Evolutionary conservation across 2,888 invertebrate genomes (phyloP).

Genomic region (Micropterix aruncella): DNA sequence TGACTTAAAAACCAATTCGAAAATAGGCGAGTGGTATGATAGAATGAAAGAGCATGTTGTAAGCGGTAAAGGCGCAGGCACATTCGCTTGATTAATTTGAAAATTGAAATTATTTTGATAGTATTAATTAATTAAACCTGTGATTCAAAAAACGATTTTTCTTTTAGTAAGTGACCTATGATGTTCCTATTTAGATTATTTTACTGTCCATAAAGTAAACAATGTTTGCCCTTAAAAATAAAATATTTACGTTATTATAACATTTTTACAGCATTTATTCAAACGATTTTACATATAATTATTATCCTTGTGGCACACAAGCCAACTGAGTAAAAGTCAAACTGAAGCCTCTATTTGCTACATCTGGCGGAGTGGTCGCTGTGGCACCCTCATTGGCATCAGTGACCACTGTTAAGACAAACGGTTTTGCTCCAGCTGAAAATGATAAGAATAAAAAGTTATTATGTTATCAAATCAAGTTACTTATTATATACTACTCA

Average conservation of each 20-base stretch:
- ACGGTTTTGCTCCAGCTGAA: slow-evolving; percentile 51
- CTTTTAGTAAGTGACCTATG: no score
- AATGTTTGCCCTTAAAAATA: background rate
- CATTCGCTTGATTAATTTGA: no score
- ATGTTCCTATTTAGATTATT: no score
- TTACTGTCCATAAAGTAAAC: no score
- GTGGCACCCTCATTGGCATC: slow-evolving; percentile 41
- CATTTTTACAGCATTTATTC: no score
- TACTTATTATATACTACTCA: no score
- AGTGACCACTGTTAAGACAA: slow-evolving; percentile 59
- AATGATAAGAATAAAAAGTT: no score
- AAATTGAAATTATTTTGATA: no score
- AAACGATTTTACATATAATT: background rate
- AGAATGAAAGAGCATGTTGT: slow-evolving; percentile 38
- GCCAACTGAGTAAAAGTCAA: slow-evolving; percentile 52
- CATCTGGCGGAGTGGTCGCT: slow-evolving; percentile 35
- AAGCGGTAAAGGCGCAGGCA: background rate
- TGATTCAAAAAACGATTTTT: no score
- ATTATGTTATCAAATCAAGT: no score
- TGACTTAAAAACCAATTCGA: slow-evolving; percentile 61
- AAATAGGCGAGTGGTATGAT: slow-evolving; percentile 66
- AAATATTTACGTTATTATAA: slow-evolving; percentile 1
- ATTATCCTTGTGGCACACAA: slow-evolving; percentile 25
- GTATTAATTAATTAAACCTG: no score
- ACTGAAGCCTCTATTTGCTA: slow-evolving; percentile 62